A percentile compares a stretch with the other conserved stretches of the same genome.
Evolutionary conservation across 2,888 invertebrate genomes (phyloP).

Genomic region (Nymphalis urticae): DNA sequence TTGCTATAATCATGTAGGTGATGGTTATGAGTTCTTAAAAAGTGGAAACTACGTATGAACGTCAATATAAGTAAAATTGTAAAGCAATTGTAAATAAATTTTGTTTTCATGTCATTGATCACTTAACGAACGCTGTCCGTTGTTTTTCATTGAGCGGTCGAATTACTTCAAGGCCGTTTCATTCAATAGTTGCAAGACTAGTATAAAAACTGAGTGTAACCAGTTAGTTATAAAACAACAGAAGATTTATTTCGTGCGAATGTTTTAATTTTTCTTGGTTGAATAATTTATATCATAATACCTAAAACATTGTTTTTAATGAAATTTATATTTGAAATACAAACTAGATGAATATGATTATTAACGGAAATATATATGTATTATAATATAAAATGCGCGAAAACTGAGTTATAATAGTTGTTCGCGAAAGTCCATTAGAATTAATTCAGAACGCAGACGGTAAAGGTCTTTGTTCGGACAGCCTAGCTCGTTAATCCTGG

Average conservation of each 20-base stretch:
- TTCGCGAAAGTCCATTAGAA: not conserved
- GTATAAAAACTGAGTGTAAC: not conserved
- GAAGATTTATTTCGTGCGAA: not conserved
- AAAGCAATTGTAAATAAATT: too few species aligned
- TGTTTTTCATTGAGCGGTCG: constrained; percentile 28
- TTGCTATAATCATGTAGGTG: too few species aligned
- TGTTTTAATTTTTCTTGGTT: not conserved
- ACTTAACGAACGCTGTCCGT: constrained; percentile 18
- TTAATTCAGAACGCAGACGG: constrained; percentile 5
- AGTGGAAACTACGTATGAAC: not conserved
- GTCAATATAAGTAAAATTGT: not conserved
- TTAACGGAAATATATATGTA: too few species aligned
- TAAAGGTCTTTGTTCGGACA: constrained; percentile 54
- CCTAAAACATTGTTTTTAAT: too few species aligned
- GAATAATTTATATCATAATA: not conserved
- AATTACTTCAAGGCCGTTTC: constrained; percentile 35
- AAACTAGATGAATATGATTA: too few species aligned
- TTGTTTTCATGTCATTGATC: constrained; percentile 13
- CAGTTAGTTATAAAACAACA: constrained; percentile 7
- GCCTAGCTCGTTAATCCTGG: constrained; percentile 60
- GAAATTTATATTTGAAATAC: too few species aligned
- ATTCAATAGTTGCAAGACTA: constrained; percentile 20
- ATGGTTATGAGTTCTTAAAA: too few species aligned
- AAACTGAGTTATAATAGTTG: not conserved
- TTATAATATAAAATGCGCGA: too few species aligned